These are phyloP conservation scores for Drosophila murphyi DNA, from an alignment of 1,140 invertebrate species.

Conservation along the genomic window DNA sequence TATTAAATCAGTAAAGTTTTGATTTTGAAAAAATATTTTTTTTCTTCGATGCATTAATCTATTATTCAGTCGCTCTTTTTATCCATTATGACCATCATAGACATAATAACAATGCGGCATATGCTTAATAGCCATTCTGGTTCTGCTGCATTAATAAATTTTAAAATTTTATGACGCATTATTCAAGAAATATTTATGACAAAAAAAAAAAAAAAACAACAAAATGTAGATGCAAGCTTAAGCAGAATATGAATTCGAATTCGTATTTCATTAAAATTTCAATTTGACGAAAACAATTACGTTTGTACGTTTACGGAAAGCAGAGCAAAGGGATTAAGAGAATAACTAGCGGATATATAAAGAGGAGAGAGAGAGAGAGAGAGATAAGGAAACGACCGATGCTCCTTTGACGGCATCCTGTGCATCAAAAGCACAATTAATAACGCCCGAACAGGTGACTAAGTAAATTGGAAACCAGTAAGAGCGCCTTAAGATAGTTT, in stretches of 20 bases:
- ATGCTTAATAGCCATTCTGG: slow-evolving; percentile 47
- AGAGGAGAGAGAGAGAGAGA: neutral
- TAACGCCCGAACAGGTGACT: slow-evolving; percentile 73
- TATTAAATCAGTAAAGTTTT: no score
- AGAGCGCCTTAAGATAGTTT: neutral
- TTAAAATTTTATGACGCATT: slow-evolving; percentile 66
- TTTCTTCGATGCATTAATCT: no score
- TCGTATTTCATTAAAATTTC: slow-evolving; percentile 75
- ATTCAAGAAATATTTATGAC: slow-evolving; percentile 1
- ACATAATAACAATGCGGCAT: slow-evolving; percentile 63
- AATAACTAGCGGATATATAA: neutral
- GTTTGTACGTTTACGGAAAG: slow-evolving; percentile 57
- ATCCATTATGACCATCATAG: slow-evolving; percentile 47
- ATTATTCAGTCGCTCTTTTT: no score
- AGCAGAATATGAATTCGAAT: neutral
- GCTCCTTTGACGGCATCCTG: slow-evolving; percentile 24
- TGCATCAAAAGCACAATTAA: slow-evolving; percentile 78
- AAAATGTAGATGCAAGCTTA: no score
- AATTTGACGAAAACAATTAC: slow-evolving; percentile 67
- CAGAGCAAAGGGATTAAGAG: slow-evolving; percentile 33
- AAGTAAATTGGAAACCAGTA: slow-evolving; percentile 52
- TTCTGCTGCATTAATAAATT: slow-evolving; percentile 53
- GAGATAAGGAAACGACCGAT: slow-evolving; percentile 51
- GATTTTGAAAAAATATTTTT: no score
- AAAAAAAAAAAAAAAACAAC: no score